Conservation (phyloP, 2,113 vertebrate genomes). For the Ptychochromis oligacanthus region DNA sequence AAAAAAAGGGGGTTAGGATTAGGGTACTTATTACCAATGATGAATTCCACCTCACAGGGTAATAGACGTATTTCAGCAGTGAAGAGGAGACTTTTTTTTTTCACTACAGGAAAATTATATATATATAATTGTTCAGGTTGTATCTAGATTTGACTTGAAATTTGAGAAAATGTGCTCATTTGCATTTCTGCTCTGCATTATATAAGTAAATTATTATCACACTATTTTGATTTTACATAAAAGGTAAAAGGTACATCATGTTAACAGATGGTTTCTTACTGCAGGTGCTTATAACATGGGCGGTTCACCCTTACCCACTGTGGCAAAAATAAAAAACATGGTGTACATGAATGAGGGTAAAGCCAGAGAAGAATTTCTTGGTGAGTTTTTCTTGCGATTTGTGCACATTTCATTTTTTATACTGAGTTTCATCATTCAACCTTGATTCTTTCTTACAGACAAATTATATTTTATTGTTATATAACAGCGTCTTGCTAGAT, state of each 20-base stretch:
- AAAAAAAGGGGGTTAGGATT: no score
- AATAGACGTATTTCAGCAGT: no score
- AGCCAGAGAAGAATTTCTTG: constrained; percentile 63
- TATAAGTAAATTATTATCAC: neutral
- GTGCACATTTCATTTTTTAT: neutral
- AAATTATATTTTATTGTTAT: neutral
- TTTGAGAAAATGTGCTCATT: no score
- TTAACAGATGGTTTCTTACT: neutral
- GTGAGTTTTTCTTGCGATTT: constrained; percentile 42
- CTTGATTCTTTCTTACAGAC: neutral
- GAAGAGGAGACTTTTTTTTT: fast-evolving
- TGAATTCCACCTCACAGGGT: no score
- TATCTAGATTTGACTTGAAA: no score
- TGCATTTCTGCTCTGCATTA: no score
- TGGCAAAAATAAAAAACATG: constrained; percentile 65
- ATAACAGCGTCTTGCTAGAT: neutral
- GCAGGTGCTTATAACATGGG: constrained; percentile 79
- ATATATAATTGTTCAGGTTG: no score
- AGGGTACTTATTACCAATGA: no score
- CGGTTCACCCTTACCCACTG: constrained; percentile 35
- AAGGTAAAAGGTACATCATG: neutral
- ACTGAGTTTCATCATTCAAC: neutral
- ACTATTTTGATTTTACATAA: neutral
- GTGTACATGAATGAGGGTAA: constrained; percentile 32
- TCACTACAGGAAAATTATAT: no score